These are phyloP conservation scores for Chlorodrepanis virens DNA, from an alignment of 2,113 vertebrate species.

Conservation along the genomic window DNA sequence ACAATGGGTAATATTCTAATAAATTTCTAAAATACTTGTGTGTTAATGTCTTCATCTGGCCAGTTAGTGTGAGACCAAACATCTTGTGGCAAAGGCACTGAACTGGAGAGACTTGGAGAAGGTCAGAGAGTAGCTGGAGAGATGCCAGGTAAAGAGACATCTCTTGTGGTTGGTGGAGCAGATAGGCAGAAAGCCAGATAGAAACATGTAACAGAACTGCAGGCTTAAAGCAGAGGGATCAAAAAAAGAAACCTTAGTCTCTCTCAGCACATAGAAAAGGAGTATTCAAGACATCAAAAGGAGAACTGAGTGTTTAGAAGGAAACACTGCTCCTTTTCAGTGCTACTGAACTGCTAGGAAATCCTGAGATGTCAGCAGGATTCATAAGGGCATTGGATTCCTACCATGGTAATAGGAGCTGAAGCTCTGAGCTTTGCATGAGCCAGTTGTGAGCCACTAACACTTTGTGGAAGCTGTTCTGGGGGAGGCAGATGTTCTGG, in stretches of 20 bases:
- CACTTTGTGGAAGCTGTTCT: not conserved
- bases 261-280: not conserved
- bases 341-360: not conserved
- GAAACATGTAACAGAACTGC: not conserved
- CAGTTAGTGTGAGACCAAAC: not conserved
- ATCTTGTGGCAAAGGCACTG: not conserved
- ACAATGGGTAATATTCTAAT: not conserved
- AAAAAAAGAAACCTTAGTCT: not conserved
- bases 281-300: not conserved
- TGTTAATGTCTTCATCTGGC: not conserved
- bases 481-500: not conserved
- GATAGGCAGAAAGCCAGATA: not conserved
- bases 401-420: not conserved
- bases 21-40: not conserved
- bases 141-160: not conserved
- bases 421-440: not conserved
- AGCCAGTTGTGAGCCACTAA: not conserved
- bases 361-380: not conserved
- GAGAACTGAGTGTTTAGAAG: not conserved
- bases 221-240: not conserved
- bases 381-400: not conserved
- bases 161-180: not conserved
- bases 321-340: not conserved
- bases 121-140: not conserved
- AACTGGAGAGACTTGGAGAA: not conserved